Conservation (phyloP, 1,140 invertebrate genomes). For the Palaemon carinicauda region DNA sequence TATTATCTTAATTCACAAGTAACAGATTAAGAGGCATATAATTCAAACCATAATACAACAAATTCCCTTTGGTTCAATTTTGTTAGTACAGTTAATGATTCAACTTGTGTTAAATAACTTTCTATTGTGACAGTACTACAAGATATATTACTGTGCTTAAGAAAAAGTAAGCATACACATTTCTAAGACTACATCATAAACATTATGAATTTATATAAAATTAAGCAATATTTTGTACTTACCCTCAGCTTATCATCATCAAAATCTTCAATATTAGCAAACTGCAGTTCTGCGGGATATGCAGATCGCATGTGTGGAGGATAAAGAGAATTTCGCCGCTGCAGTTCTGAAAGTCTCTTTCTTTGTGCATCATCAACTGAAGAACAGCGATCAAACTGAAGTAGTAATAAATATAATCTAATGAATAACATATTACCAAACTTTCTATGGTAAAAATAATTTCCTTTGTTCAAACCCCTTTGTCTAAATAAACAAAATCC, state of each 20-base stretch:
- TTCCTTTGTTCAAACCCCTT: too few species aligned
- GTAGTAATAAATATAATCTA: neutral
- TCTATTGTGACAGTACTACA: too few species aligned
- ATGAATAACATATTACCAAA: neutral
- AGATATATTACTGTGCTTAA: too few species aligned
- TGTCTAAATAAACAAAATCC: too few species aligned
- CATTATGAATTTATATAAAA: neutral
- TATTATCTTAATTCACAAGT: too few species aligned
- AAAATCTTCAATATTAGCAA: conserved; percentile 35
- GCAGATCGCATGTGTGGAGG: conserved; percentile 87
- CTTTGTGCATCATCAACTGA: conserved; percentile 3
- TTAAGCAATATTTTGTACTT: neutral
- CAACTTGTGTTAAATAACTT: too few species aligned
- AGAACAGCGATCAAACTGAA: conserved; percentile 16
- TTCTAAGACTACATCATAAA: neutral
- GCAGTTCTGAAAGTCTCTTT: conserved; percentile 74
- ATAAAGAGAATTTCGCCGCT: conserved; percentile 84
- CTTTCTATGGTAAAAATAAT: too few species aligned
- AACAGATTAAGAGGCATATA: too few species aligned
- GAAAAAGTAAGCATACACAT: too few species aligned
- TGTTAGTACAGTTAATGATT: too few species aligned
- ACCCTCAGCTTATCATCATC: conserved; percentile 44
- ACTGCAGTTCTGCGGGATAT: conserved; percentile 86
- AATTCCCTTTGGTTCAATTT: too few species aligned
- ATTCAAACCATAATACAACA: too few species aligned